These are phyloP conservation scores for Halesus radiatus DNA, from an alignment of 1,140 invertebrate genomes.

Conservation along the genomic window DNA sequence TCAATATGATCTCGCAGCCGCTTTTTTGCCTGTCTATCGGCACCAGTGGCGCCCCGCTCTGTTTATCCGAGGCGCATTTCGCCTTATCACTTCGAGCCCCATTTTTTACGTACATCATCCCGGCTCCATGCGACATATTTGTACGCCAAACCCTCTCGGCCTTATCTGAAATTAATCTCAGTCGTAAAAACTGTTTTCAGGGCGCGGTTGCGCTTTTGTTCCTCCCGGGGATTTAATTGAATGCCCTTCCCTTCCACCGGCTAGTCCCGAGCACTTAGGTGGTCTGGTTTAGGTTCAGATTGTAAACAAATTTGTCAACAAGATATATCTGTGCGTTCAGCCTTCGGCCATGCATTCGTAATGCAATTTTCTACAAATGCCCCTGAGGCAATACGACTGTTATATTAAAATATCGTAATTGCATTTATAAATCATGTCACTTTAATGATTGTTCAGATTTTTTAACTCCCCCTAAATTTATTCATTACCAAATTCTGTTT, in stretches of 20 bases:
- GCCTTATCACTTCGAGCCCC: constrained; percentile 34
- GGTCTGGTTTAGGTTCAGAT: constrained; percentile 32
- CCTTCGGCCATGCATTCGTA: constrained; percentile 30
- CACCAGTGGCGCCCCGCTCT: constrained; percentile 9
- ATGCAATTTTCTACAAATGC: constrained; percentile 33
- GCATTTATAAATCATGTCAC: constrained; percentile 14
- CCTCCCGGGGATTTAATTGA: constrained; percentile 51
- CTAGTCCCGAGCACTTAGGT: neutral
- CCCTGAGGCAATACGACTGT: constrained; percentile 21
- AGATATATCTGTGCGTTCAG: constrained; percentile 25
- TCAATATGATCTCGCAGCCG: no score
- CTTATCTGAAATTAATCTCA: constrained; percentile 58
- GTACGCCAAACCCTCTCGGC: constrained; percentile 42
- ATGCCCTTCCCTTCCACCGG: constrained; percentile 17
- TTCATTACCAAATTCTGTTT: no score
- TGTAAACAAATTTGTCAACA: constrained; percentile 56
- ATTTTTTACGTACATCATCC: constrained; percentile 45
- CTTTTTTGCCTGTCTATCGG: neutral
- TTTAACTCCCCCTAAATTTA: neutral
- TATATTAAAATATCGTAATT: constrained; percentile 14
- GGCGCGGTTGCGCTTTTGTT: constrained; percentile 51
- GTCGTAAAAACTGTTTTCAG: constrained; percentile 55
- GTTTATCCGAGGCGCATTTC: constrained; percentile 25
- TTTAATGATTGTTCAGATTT: neutral
- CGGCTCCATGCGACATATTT: constrained; percentile 45